A percentile compares a stretch with the other conserved stretches of the same genome.
Conservation (phyloP, 2,888 invertebrate genomes). For the Pristionchus maxplancki region DNA sequence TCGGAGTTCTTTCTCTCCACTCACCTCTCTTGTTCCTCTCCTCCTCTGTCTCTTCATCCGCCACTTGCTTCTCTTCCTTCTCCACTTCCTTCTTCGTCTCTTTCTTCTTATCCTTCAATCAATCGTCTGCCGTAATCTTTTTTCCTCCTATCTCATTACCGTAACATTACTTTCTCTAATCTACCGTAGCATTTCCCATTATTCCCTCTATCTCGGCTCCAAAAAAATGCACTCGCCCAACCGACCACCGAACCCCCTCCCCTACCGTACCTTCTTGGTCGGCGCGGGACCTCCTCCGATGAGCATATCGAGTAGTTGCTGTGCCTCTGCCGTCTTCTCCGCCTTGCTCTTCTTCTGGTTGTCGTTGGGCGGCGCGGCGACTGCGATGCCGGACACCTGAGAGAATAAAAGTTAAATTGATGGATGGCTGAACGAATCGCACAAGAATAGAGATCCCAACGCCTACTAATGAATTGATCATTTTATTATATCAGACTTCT, state of each 20-base stretch:
- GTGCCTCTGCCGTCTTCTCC: conserved; percentile 46
- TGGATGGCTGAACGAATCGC: too few species aligned
- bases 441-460: too few species aligned
- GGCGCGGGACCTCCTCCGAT: not conserved
- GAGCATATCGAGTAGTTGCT: conserved; percentile 34
- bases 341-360: conserved; percentile 37
- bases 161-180: not conserved
- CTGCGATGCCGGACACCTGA: conserved; percentile 17
- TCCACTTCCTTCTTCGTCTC: not conserved
- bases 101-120: not conserved
- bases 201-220: not conserved
- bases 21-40: conserved; percentile 28
- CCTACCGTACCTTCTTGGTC: conserved; percentile 47
- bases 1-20: not conserved
- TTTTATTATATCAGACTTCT: too few species aligned
- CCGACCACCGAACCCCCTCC: not conserved
- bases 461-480: too few species aligned
- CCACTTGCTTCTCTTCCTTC: not conserved
- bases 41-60: not conserved
- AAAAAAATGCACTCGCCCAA: not conserved
- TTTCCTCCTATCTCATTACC: not conserved
- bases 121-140: not conserved
- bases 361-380: conserved; percentile 21
- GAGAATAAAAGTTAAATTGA: not conserved
- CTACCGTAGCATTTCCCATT: not conserved